Conservation (phyloP, 53 echinoderm and acorn worm genomes). For the Echinarachnius parma region DNA sequence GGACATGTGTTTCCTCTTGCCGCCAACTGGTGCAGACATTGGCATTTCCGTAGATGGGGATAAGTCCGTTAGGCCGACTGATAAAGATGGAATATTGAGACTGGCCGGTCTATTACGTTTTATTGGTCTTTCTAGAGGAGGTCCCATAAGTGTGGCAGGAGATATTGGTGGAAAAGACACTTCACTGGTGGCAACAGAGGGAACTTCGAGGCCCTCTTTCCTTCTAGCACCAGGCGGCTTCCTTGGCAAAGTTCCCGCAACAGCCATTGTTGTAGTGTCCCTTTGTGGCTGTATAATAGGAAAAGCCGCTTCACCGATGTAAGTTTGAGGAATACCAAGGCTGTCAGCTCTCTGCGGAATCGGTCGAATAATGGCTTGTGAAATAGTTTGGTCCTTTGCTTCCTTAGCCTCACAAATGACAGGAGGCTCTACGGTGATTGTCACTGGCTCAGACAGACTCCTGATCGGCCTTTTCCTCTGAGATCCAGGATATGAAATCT, state of each 20-base stretch:
- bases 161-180: conserved; percentile 61
- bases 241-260: neutral
- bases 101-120: conserved; percentile 65
- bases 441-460: conserved; percentile 34
- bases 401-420: conserved; percentile 30
- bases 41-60: neutral
- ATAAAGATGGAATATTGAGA: conserved; percentile 73
- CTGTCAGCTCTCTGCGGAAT: conserved; percentile 58
- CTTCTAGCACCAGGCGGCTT: conserved; percentile 35
- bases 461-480: conserved; percentile 24
- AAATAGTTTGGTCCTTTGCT: conserved; percentile 42
- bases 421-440: conserved; percentile 43
- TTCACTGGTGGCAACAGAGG: conserved; percentile 55
- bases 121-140: conserved; percentile 44
- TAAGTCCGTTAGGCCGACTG: conserved; percentile 30
- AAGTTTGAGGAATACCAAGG: conserved; percentile 68
- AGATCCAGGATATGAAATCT: conserved; percentile 58
- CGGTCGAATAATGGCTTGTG: conserved; percentile 22
- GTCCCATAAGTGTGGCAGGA: conserved; percentile 34
- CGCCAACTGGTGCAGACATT: conserved; percentile 34
- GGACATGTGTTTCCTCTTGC: conserved; percentile 71
- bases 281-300: conserved; percentile 44
- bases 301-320: conserved; percentile 63
- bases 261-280: neutral
- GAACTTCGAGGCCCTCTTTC: conserved; percentile 77